phyloP scores from a whole-genome alignment of 1,140 invertebrate genomes.

The Drosophila baimaii region DNA sequence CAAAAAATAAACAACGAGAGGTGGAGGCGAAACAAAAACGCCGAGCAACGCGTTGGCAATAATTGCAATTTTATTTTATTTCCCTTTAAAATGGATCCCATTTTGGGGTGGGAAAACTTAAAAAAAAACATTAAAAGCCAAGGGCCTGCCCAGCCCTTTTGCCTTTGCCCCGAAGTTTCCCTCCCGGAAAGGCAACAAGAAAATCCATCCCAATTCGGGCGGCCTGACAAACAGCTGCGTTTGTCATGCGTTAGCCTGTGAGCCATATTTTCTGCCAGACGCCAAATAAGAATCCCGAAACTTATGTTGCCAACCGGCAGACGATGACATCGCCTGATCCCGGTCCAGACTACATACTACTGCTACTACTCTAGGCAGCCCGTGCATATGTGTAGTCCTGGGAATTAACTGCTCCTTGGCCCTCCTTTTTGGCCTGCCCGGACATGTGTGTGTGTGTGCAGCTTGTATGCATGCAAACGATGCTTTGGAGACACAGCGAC shows the following conservation, averaged over 20 bases:
- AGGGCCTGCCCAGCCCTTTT: background rate
- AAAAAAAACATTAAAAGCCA: constrained; percentile 25
- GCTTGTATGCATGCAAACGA: constrained; percentile 70
- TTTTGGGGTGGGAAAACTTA: constrained; percentile 52
- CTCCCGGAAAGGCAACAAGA: background rate
- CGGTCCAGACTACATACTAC: constrained; percentile 15
- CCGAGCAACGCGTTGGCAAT: constrained; percentile 60
- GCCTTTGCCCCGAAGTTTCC: constrained; percentile 1
- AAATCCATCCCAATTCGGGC: constrained; percentile 6
- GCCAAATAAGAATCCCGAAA: constrained; percentile 81
- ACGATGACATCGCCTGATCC: constrained; percentile 49
- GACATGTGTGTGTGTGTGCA: constrained; percentile 30
- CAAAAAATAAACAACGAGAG: constrained; percentile 16
- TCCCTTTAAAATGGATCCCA: constrained; percentile 25
- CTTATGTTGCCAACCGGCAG: constrained; percentile 68
- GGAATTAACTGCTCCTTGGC: constrained; percentile 77
- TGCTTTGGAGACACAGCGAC: constrained; percentile 67
- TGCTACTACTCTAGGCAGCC: constrained; percentile 35
- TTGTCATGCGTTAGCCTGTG: constrained; percentile 76
- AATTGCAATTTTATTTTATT: constrained; percentile 65
- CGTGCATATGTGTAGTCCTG: constrained; percentile 43
- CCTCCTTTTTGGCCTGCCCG: constrained; percentile 26
- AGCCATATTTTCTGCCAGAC: constrained; percentile 77
- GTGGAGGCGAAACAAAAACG: constrained; percentile 7
- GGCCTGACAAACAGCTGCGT: constrained; percentile 77